Evolutionary conservation across 1,140 invertebrate genomes (phyloP), one percentile per base, ranked within the genome.

Genomic region (Lordiphosa stackelbergi): DNA sequence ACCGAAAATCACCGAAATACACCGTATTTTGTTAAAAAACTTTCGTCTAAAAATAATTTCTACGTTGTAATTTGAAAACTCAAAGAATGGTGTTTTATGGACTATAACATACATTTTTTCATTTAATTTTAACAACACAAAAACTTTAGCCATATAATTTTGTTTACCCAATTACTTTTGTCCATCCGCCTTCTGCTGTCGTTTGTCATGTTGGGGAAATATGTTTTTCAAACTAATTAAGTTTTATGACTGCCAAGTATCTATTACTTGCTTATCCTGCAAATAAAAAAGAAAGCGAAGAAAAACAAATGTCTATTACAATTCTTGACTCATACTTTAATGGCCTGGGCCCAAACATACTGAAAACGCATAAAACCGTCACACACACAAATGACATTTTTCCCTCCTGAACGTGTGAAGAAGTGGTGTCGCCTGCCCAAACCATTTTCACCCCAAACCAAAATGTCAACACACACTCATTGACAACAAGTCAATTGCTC

Each of bases 171-270:
- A 35, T 55, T 16, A 42, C 16, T 41, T 46, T 13, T 19, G 8
- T 40, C 28, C 7, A 31, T 31, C 7, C 28, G 7, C 28, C 28
- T 31, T 31, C 28, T 31, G 28, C 7, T 31, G 28, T 7, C 7
- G 28, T 13, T 7, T 3, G 43, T 28, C 24, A 46, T 46, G 24
- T 31, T 12, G 36, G 28, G 7, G 28, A 31, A 56, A 57, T 57
- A 52, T 71, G 69, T 71, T 47, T 65, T 64, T 51, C 42, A 60
- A 59, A 71, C 69, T 72, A 72, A 72, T 72, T 72, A 72, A 72
- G 54, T 72, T 72, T 72, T 72, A 72, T 40, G 69, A 55, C 56
- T 55, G 13, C 53, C 62, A 53, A 47, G 43, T 46, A 46, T 24
- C 16, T 46, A 46, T 40, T 57, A 43, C 42, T 41, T 41, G 45